phyloP scores from a whole-genome alignment of 2,113 vertebrate genomes.

The Lagopus muta region DNA sequence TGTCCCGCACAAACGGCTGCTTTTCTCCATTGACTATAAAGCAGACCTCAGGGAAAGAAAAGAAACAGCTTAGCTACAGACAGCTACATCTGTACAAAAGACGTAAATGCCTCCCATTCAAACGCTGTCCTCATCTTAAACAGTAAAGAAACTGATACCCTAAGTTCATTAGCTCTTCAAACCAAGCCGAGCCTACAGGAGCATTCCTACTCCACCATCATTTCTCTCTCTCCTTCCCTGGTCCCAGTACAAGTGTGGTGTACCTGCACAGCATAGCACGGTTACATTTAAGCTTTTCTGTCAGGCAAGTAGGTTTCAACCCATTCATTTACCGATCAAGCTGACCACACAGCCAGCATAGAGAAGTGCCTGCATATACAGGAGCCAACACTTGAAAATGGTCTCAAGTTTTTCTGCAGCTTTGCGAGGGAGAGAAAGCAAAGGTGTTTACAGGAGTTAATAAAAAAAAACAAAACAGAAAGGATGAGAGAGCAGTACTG shows the following conservation, averaged over 20 bases:
- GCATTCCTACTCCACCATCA: background rate
- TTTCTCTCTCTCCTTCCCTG: background rate
- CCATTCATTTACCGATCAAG: background rate
- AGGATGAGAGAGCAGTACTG: too few relatives aligned
- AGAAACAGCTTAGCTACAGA: background rate
- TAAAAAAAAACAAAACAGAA: background rate
- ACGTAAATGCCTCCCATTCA: fast-evolving
- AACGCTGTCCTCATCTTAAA: background rate
- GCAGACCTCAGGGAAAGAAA: background rate
- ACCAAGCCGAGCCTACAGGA: background rate
- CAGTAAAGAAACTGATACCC: background rate
- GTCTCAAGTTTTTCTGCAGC: background rate
- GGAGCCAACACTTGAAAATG: background rate
- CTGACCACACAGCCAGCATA: background rate
- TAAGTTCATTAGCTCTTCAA: background rate
- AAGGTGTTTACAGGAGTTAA: background rate
- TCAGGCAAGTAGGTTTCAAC: background rate
- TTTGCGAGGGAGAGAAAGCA: background rate
- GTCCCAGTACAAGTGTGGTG: background rate
- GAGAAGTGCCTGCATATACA: background rate
- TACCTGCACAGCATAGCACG: background rate
- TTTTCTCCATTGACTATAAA: background rate
- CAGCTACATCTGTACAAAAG: background rate
- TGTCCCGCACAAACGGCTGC: background rate
- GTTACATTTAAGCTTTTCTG: background rate